Percentiles rank a stretch among this genome's conserved stretches.
Conservation (phyloP, 2,797 vertebrate genomes). For the Emys orbicularis region DNA sequence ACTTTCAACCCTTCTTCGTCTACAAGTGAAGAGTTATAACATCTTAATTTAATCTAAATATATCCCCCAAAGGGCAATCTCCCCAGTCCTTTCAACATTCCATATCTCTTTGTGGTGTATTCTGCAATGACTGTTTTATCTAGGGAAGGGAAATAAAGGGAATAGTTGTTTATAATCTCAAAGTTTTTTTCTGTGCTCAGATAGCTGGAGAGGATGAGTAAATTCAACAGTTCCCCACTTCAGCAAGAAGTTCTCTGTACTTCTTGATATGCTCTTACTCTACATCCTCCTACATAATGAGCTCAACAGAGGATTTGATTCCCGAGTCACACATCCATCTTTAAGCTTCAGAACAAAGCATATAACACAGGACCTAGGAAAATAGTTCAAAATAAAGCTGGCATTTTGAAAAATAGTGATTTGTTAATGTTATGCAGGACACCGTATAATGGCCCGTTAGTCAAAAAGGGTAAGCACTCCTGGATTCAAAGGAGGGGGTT, state of each 20-base stretch:
- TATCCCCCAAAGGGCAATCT: background rate
- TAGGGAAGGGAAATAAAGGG: slow-evolving; percentile 12
- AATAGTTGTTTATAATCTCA: background rate
- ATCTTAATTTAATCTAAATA: slow-evolving; percentile 34
- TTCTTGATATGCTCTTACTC: background rate
- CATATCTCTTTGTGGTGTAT: background rate
- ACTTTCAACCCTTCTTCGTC: background rate
- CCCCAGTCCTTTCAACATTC: background rate
- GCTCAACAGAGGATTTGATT: background rate
- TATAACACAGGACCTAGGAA: background rate
- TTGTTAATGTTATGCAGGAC: background rate
- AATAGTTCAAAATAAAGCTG: slow-evolving; percentile 5
- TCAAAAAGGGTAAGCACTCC: background rate
- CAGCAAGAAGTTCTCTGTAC: background rate
- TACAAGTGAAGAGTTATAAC: background rate
- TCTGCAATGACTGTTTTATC: background rate
- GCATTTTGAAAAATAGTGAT: background rate
- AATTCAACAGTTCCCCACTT: background rate
- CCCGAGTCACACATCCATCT: slow-evolving; percentile 18
- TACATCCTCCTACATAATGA: background rate
- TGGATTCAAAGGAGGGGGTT: background rate
- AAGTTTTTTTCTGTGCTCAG: slow-evolving; percentile 7
- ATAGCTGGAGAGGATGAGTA: background rate
- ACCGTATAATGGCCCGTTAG: background rate
- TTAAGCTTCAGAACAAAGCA: slow-evolving; percentile 30